Evolutionary conservation across 2,113 vertebrate genomes (phyloP).

Genomic region (Zosterops hypoxanthus): DNA sequence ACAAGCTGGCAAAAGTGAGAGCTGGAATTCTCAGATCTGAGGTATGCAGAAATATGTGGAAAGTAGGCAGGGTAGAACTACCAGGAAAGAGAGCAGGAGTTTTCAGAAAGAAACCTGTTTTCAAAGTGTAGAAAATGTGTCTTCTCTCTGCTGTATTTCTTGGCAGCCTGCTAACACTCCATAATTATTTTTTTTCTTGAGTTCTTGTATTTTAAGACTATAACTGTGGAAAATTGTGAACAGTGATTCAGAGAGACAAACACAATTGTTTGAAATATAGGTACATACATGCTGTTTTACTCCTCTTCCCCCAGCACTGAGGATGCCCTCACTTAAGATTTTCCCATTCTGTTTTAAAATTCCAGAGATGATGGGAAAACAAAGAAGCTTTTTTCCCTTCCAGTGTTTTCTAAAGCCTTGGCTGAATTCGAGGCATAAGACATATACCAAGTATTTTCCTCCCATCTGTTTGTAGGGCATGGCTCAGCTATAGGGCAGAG

Average conservation of each 20-base stretch:
- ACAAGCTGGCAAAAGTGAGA: conserved; percentile 19
- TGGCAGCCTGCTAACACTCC: neutral
- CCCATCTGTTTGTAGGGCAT: neutral
- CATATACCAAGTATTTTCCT: neutral
- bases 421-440: neutral
- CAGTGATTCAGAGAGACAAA: neutral
- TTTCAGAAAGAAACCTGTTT: neutral
- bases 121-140: neutral
- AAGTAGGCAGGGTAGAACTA: conserved; percentile 7
- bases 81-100: neutral
- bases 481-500: neutral
- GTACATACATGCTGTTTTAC: neutral
- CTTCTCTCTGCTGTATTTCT: neutral
- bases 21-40: conserved; percentile 48
- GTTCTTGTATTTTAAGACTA: conserved; percentile 60
- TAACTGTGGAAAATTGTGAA: conserved; percentile 1
- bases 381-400: neutral
- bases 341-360: neutral
- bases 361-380: neutral
- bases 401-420: conserved; percentile 5
- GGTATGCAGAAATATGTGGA: conserved; percentile 18
- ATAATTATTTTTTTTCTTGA: neutral
- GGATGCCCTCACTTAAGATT: neutral
- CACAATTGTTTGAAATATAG: neutral
- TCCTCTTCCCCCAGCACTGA: neutral